Percentiles rank a stretch among this genome's conserved stretches.
Conservation (phyloP, 2,888 invertebrate species). For the Geotrupes spiniger region DNA sequence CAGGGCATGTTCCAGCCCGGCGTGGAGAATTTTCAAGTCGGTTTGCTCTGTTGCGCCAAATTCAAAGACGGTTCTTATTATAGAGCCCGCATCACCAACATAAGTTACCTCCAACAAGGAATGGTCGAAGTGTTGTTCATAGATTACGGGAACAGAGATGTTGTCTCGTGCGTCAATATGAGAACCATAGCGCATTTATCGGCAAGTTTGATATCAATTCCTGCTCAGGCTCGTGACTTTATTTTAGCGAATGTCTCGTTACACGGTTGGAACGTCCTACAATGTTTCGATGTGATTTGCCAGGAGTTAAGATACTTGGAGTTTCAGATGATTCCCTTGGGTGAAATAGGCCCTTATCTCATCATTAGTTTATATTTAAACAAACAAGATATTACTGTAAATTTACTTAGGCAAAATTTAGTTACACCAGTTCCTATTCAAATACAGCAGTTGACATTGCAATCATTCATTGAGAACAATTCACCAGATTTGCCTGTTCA, state of each 20-base stretch:
- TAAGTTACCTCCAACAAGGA: constrained; percentile 52
- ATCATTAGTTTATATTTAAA: constrained; percentile 53
- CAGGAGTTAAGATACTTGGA: constrained; percentile 49
- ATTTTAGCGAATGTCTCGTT: constrained; percentile 58
- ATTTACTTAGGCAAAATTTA: constrained; percentile 50
- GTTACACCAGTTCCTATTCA: constrained; percentile 48
- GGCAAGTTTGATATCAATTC: constrained; percentile 47
- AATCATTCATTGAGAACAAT: constrained; percentile 17
- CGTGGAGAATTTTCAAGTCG: constrained; percentile 46
- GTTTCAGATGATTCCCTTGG: constrained; percentile 48
- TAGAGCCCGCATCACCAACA: constrained; percentile 59
- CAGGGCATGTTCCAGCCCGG: constrained; percentile 46
- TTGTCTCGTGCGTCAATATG: constrained; percentile 59
- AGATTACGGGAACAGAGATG: constrained; percentile 65
- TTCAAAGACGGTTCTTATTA: constrained; percentile 66
- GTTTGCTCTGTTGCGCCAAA: constrained; percentile 63
- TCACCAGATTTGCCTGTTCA: constrained; percentile 8
- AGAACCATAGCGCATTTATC: constrained; percentile 58
- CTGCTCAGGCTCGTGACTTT: constrained; percentile 61
- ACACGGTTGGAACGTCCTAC: constrained; percentile 55
- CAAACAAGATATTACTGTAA: constrained; percentile 52
- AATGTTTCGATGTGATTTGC: constrained; percentile 46
- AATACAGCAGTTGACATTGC: constrained; percentile 49
- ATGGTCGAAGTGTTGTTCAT: constrained; percentile 65
- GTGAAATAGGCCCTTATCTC: constrained; percentile 46